Conservation (phyloP, 2,113 vertebrate species). For the Andinoacara biseriatus region DNA sequence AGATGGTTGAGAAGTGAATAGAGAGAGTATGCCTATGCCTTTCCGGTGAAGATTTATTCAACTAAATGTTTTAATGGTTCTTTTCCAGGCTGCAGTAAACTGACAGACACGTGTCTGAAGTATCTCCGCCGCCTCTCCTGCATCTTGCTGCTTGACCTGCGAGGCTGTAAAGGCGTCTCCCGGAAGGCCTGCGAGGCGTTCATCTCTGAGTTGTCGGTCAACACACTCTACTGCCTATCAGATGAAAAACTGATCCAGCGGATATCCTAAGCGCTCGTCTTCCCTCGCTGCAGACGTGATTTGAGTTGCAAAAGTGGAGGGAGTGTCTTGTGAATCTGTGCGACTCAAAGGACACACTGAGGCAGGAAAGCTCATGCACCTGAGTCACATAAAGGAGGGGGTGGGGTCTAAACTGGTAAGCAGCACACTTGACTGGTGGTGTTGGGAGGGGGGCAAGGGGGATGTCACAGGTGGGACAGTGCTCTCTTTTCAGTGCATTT, state of each 20-base stretch:
- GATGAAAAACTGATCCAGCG: constrained; percentile 99
- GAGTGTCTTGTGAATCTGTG: constrained; percentile 30
- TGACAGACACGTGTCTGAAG: constrained; percentile 92
- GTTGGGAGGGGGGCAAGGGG: constrained; percentile 1
- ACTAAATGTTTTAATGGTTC: background rate
- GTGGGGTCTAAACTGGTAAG: constrained; percentile 40
- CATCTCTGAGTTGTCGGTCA: constrained; percentile 96
- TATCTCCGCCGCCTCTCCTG: constrained; percentile 93
- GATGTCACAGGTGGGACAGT: constrained; percentile 34
- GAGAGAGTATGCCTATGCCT: background rate
- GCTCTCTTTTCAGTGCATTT: constrained; percentile 49
- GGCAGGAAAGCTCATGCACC: constrained; percentile 39
- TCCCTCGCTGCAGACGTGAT: constrained; percentile 14
- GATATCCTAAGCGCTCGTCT: constrained; percentile 87
- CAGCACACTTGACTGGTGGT: constrained; percentile 38
- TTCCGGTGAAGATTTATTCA: background rate
- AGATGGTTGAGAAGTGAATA: background rate
- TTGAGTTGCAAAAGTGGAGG: constrained; percentile 21
- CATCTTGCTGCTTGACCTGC: constrained; percentile 91
- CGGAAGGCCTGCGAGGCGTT: constrained; percentile 95
- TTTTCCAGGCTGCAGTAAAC: constrained; percentile 91
- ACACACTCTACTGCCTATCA: constrained; percentile 95
- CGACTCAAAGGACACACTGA: constrained; percentile 31
- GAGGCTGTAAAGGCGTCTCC: constrained; percentile 93
- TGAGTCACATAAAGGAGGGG: background rate